A percentile compares a stretch with the other conserved stretches of the same genome.
Evolutionary conservation across 1,140 invertebrate genomes (phyloP).

Genomic region (Saxidomus purpurata): DNA sequence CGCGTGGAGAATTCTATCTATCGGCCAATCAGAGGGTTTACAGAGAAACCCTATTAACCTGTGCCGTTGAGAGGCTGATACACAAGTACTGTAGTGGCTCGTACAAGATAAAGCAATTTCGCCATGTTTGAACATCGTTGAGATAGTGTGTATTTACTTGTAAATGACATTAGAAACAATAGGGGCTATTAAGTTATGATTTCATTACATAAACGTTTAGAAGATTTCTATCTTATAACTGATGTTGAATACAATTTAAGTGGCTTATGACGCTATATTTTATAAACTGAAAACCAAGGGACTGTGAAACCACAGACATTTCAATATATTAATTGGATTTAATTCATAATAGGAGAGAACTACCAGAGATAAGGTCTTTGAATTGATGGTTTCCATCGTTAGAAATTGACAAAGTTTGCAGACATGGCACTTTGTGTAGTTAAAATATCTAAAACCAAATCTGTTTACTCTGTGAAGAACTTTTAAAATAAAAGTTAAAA

Average conservation of each 20-base stretch:
- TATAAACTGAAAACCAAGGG: too few relatives aligned
- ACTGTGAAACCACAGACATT: too few relatives aligned
- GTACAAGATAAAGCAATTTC: slow-evolving; percentile 34
- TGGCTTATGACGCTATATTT: too few relatives aligned
- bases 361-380: too few relatives aligned
- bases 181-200: slow-evolving; percentile 28
- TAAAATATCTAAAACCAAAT: too few relatives aligned
- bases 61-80: slow-evolving; percentile 15
- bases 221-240: neutral
- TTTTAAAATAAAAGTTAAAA: too few relatives aligned
- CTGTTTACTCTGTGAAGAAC: too few relatives aligned
- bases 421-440: too few relatives aligned
- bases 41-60: slow-evolving; percentile 38
- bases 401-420: too few relatives aligned
- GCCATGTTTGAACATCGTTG: slow-evolving; percentile 35
- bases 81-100: slow-evolving; percentile 20
- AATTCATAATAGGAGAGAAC: too few relatives aligned
- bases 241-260: neutral
- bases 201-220: slow-evolving; percentile 27
- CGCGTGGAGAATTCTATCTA: slow-evolving; percentile 35
- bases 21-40: slow-evolving; percentile 17
- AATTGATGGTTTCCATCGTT: too few relatives aligned
- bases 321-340: too few relatives aligned
- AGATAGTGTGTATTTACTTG: slow-evolving; percentile 22
- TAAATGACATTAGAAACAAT: slow-evolving; percentile 24